These are phyloP conservation scores for Anhinga anhinga DNA, from an alignment of 2,113 vertebrate genomes.

Conservation along the genomic window DNA sequence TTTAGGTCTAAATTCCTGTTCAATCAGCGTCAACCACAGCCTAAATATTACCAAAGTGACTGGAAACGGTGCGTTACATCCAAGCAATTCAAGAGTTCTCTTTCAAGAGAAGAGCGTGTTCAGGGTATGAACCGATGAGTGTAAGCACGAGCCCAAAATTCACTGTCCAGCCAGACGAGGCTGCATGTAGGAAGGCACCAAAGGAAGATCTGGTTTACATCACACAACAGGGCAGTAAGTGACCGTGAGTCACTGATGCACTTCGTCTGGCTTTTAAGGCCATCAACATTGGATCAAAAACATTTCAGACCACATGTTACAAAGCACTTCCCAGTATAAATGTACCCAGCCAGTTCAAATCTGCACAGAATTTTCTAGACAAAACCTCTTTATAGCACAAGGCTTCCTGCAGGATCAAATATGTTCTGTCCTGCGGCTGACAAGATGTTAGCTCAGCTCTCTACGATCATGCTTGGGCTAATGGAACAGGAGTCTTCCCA, in stretches of 20 bases:
- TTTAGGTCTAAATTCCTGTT: background rate
- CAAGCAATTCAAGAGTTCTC: background rate
- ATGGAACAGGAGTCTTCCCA: background rate
- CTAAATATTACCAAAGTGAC: background rate
- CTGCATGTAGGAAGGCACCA: background rate
- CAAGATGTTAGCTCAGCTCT: background rate
- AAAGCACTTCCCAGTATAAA: background rate
- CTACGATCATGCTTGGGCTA: background rate
- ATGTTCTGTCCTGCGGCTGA: background rate
- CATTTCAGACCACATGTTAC: background rate
- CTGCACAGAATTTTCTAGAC: background rate
- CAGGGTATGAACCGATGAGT: background rate
- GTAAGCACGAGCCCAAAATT: background rate
- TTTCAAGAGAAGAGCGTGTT: background rate
- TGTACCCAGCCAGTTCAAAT: background rate
- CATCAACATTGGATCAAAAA: conserved; percentile 1
- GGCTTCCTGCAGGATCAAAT: background rate
- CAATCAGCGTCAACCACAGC: background rate
- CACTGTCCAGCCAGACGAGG: background rate
- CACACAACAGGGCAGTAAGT: background rate
- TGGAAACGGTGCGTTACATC: background rate
- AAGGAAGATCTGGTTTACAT: conserved; percentile 29
- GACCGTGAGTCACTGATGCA: background rate
- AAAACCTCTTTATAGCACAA: background rate
- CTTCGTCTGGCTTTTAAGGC: conserved; percentile 3